Base-by-base conservation (phyloP, 2,888 invertebrate genomes). In the Cylloceria caligata region DNA sequence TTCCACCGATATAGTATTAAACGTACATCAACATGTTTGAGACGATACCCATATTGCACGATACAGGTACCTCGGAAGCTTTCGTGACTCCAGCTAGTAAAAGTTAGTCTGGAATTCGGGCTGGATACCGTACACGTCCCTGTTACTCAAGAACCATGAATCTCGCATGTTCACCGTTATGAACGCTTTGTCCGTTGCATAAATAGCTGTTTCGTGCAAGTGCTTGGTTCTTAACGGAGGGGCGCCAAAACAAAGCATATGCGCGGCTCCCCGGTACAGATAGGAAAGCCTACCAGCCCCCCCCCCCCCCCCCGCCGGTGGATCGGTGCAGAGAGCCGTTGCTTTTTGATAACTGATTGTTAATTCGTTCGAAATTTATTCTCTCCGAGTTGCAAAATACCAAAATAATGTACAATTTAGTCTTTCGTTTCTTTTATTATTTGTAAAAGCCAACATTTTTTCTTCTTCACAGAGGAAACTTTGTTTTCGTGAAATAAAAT, bases 21-120 rank as follows among this genome's bases (percentile, higher is more conserved):
- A 49, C 36, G 62, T 11, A 39, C 24, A 11, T 36, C 11, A 19
- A 62, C 62, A 36, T 39, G 3, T 62, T 21, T 21, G 7, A 36
- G 19, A 36, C 39, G 34, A n/a, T n/a, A n/a, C n/a, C n/a, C 13
- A 42, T 21, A 13, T 64, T n/a, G n/a, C n/a, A 42, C 9, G 6
- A 21, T 30, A 34, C n/a, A 64, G 55, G 36, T n/a, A 71, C 42
- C 42, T 71, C 71, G 57, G 39, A 45, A 71, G 71, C 19, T 19
- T 71, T 45, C 71, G 71, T 71, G 71, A 71, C 71, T 71, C 42
- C 27, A 16, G 71, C 57, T 45, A 71, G 71, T 67, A 71, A 71
- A 57, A 71, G 71, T 57, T 71, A 45, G 42, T 57, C 42, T 13
- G 57, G 57, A 71, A 71, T 71, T 57, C 57, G 42, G 71, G 55